Evolutionary conservation across 2,888 invertebrate species (phyloP), one percentile per base, ranked within the genome.

Genomic region (Macrosiphum euphorbiae): DNA sequence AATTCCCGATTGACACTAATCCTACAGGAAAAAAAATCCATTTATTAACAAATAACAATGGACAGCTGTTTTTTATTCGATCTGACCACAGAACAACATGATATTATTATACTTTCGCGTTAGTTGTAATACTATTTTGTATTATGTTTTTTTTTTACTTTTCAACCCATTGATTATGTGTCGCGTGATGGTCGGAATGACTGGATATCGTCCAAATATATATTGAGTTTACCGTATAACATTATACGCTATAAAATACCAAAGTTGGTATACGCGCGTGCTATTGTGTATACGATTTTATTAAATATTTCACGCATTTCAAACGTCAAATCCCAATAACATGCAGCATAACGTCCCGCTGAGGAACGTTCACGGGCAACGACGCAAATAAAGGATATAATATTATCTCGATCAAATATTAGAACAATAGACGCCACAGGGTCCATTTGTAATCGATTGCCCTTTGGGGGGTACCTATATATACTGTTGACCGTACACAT

Each of bases 401-500:
- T 44, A 85, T 78, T 35, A 35, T 85, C 26, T 85, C 44, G 3
- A 86, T n/a, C 44, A 86, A 86, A 86, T 44, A 47, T 28, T 86
- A 86, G 16, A 86, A 86, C 47, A 86, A 86, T 86, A 86, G 86
- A 86, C 47, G 47, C 47, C 13, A 86, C 86, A 47, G 44, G 44
- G 86, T 86, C 86, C 26, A 86, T 86, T 47, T 85, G 28, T 28
- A 50, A 86, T 86, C 47, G 86, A 86, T 50, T 28, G 86, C 86
- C 44, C 86, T 86, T 86, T 28, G 16, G 86, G 86, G 86, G 47
- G 86, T 50, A 86, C 47, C 78, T 78, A 78, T 78, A 78, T n/a
- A 67, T 16, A 67, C 78, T 86, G 26, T 50, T 86, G 86, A 47
- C 47, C 47, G 28, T 28, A 86, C 47, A 86, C 28, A 50, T 50